Evolutionary conservation across 2,888 invertebrate genomes (phyloP).

Genomic region (Hylaea fasciaria): DNA sequence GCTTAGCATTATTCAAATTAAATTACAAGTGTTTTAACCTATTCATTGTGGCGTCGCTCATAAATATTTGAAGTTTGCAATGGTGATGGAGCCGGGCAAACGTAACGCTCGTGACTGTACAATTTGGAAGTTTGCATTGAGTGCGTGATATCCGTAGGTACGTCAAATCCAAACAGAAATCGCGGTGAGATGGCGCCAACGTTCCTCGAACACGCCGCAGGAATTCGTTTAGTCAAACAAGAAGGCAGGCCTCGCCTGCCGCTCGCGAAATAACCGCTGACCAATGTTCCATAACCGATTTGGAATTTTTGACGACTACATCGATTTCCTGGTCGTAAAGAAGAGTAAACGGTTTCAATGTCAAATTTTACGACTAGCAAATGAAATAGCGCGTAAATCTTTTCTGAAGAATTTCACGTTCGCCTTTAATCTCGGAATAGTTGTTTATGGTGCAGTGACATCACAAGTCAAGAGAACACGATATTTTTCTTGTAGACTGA

Average conservation of each 20-base stretch:
- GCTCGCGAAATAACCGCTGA: constrained; percentile 60
- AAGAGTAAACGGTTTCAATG: constrained; percentile 77
- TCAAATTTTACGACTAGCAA: constrained; percentile 74
- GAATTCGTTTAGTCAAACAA: constrained; percentile 44
- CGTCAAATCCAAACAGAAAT: constrained; percentile 63
- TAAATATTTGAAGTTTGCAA: constrained; percentile 54
- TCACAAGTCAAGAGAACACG: constrained; percentile 36
- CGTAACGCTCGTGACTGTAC: constrained; percentile 63
- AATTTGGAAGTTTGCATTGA: constrained; percentile 64
- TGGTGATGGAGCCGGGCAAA: constrained; percentile 53
- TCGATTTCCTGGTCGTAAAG: constrained; percentile 77
- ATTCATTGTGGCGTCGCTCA: constrained; percentile 35
- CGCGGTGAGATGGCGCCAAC: constrained; percentile 68
- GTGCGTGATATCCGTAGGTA: constrained; percentile 66
- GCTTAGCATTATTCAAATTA: constrained; percentile 44
- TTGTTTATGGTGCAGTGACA: constrained; percentile 36
- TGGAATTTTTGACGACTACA: constrained; percentile 61
- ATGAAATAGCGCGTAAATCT: constrained; percentile 63
- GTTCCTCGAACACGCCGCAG: constrained; percentile 55
- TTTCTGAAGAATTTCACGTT: constrained; percentile 50
- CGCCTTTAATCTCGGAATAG: constrained; percentile 49
- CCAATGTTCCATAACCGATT: constrained; percentile 63
- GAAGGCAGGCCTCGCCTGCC: constrained; percentile 40
- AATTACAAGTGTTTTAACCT: constrained; percentile 34
- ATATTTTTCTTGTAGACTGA: constrained; percentile 39